phyloP scores from a whole-genome alignment of 1,140 invertebrate genomes.

The Phenacoccus solenopsis region DNA sequence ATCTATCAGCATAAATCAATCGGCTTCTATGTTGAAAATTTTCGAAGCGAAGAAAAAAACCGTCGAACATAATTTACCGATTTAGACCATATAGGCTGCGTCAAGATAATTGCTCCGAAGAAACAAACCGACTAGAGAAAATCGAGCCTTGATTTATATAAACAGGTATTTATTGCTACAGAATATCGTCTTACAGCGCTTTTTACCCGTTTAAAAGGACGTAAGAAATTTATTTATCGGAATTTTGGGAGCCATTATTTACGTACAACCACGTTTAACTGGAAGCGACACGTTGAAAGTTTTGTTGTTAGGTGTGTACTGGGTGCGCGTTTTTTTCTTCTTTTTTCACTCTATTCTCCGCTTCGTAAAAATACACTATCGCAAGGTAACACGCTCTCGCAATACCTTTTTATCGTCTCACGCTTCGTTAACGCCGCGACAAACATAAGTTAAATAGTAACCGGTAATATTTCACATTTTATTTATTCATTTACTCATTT shows the following conservation, averaged over 20 bases:
- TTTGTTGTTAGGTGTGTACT: not conserved
- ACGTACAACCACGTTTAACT: not conserved
- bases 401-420: not conserved
- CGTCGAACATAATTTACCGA: not conserved
- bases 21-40: too few species aligned
- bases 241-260: not conserved
- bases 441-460: not conserved
- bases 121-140: not conserved
- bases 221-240: slow-evolving; percentile 3
- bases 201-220: not conserved
- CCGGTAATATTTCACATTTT: not conserved
- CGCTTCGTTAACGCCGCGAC: not conserved
- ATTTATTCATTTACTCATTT: not conserved
- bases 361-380: not conserved
- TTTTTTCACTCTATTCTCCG: not conserved
- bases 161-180: not conserved
- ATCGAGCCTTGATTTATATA: not conserved
- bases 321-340: too few species aligned
- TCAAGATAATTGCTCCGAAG: not conserved
- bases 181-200: not conserved
- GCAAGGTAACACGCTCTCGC: not conserved
- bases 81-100: not conserved
- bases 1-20: too few species aligned
- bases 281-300: not conserved
- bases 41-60: too few species aligned